Base-by-base conservation (phyloP, 2,113 vertebrate species). In the Nansenia antarctica region DNA sequence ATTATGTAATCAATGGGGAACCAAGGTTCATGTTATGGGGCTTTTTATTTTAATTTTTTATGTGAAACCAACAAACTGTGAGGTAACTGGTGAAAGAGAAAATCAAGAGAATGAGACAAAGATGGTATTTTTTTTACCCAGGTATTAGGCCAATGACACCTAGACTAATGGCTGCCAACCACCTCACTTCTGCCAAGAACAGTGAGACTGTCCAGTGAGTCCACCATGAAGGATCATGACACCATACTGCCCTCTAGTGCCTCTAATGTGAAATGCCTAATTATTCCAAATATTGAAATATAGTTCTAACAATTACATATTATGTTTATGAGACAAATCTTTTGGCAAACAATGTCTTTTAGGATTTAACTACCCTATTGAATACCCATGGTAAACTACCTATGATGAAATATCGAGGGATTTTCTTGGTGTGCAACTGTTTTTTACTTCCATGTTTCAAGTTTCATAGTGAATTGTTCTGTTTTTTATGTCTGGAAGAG, bases 161-260 rank as follows among this genome's bases (percentile, higher is more conserved):
- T 42, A 5, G 15, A 18, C 18, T 15, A 42, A 15, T 42, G 5
- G 6, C 45, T 49, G 45, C 45, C n/a, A n/a, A n/a, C n/a, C 45
- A 20, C 6, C 20, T 49, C 45, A 49, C 3, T 6, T 20, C 15
- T 4, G n/a, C 14, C n/a, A 22, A 8, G 20, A 49, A 49, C 45
- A 2, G 7, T 14, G n/a, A 49, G 45, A 15, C 45, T 20, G 45
- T 49, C 54, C 54, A 57, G 27, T 14, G 11, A 30, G 6, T 18
- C 11, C 26, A 29, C 24, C 27, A 30, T 57, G 24, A 29, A 12
- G 7, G 14, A 34, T 7, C 49, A 32, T 1, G 31, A 45, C 42
- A 72, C 67, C 72, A 29, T 35, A 60, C 53, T 74, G 85, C 86
- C 88, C 87, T 73, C 89, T 90, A 69, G 84, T 84, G 88, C 82